Conservation (phyloP, 2,888 invertebrate species). For the Nymphalis c-album region DNA sequence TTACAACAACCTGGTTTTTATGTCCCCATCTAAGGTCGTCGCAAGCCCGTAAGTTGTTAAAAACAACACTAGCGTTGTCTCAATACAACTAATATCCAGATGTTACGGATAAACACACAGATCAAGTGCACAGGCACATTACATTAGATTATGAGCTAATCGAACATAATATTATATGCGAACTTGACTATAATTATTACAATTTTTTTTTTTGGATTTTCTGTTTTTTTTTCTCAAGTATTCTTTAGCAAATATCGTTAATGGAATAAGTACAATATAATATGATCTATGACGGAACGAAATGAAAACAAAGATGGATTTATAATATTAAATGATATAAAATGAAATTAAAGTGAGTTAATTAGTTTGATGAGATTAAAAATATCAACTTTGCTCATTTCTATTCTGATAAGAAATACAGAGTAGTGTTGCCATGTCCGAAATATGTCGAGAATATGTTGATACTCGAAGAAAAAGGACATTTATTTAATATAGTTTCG, state of each 20-base stretch:
- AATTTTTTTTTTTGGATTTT: constrained; percentile 67
- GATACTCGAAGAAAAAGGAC: not conserved
- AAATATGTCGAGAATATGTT: constrained; percentile 18
- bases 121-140: constrained; percentile 76
- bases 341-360: constrained; percentile 63
- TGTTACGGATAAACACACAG: constrained; percentile 46
- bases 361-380: constrained; percentile 56
- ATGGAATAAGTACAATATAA: constrained; percentile 80
- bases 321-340: constrained; percentile 57
- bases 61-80: constrained; percentile 52
- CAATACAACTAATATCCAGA: constrained; percentile 48
- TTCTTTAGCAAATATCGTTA: constrained; percentile 77
- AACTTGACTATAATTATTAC: constrained; percentile 60
- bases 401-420: constrained; percentile 44
- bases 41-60: constrained; percentile 50
- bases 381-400: constrained; percentile 68
- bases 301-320: constrained; percentile 48
- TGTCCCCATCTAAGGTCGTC: constrained; percentile 53
- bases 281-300: constrained; percentile 69
- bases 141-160: constrained; percentile 74
- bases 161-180: constrained; percentile 78
- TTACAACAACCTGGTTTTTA: constrained; percentile 50
- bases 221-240: constrained; percentile 57
- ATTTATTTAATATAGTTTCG: constrained; percentile 47
- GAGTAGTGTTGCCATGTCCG: constrained; percentile 25